A percentile compares a stretch with the other conserved stretches of the same genome.
Conservation (phyloP, 2,888 invertebrate genomes). For the Melanostoma scalare region DNA sequence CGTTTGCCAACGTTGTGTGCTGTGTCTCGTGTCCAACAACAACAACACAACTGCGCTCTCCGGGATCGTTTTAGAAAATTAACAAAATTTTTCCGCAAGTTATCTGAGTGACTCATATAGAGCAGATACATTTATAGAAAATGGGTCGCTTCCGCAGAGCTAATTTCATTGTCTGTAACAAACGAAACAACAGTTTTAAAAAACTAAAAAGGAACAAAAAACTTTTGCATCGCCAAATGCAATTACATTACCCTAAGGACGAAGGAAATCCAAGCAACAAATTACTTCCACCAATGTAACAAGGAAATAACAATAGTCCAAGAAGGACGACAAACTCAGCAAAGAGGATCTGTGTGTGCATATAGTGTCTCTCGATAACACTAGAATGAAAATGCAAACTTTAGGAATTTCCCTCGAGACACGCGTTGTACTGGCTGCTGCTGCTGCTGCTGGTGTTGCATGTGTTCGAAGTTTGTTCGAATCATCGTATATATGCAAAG, state of each 20-base stretch:
- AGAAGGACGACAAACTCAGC: constrained; percentile 45
- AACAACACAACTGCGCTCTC: constrained; percentile 23
- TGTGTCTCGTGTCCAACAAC: constrained; percentile 21
- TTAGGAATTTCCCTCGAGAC: constrained; percentile 59
- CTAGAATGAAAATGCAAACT: constrained; percentile 60
- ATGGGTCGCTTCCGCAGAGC: constrained; percentile 71
- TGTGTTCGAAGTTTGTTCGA: constrained; percentile 43
- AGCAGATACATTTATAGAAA: constrained; percentile 47
- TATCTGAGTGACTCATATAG: constrained; percentile 47
- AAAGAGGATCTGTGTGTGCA: constrained; percentile 11
- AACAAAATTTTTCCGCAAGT: constrained; percentile 69
- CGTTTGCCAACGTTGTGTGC: constrained; percentile 11
- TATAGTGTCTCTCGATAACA: constrained; percentile 47
- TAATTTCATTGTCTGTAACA: constrained; percentile 69
- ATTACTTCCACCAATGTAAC: constrained; percentile 69
- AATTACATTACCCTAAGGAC: constrained; percentile 71
- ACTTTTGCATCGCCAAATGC: constrained; percentile 66
- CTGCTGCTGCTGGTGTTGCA: constrained; percentile 12
- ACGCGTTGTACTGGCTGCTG: constrained; percentile 25
- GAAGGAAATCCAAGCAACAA: constrained; percentile 66
- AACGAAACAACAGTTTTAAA: constrained; percentile 26
- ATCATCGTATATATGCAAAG: constrained; percentile 31
- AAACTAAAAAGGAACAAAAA: constrained; percentile 7
- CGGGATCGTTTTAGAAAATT: constrained; percentile 65
- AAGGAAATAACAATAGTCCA: constrained; percentile 63